Percentiles rank a stretch among this genome's conserved stretches.
phyloP scores from a whole-genome alignment of 2,797 vertebrate genomes.

The Oophaga sylvatica region DNA sequence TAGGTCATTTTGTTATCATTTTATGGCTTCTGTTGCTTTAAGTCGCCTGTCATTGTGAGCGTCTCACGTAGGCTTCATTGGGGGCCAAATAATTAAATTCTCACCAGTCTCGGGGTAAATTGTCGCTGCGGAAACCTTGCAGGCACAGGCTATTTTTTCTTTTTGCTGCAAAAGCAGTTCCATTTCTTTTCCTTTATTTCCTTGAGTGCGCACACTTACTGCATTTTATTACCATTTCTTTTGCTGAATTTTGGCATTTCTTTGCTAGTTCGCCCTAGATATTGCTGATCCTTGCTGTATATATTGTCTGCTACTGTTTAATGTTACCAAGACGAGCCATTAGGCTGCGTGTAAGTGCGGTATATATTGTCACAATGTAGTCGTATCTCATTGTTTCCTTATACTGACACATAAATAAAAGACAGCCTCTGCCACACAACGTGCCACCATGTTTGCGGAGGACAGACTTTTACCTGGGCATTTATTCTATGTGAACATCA shows the following conservation, averaged over 20 bases:
- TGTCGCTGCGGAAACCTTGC: conserved; percentile 6
- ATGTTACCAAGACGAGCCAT: conserved; percentile 14
- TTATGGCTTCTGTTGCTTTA: background rate
- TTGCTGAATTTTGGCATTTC: conserved; percentile 37
- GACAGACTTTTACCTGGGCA: background rate
- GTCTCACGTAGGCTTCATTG: background rate
- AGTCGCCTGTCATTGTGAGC: background rate
- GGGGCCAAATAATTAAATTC: conserved; percentile 26
- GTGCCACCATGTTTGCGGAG: background rate
- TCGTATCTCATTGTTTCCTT: background rate
- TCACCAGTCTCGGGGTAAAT: background rate
- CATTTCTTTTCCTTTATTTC: background rate
- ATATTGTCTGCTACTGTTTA: background rate
- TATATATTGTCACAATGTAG: background rate
- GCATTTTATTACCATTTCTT: conserved; percentile 42
- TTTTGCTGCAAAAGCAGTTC: conserved; percentile 46
- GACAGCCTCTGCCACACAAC: background rate
- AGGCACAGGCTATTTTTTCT: conserved; percentile 34
- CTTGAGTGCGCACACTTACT: conserved; percentile 4
- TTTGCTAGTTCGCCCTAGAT: background rate
- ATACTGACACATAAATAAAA: background rate
- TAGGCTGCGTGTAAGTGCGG: no score
- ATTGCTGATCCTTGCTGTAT: conserved; percentile 18
- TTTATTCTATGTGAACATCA: no score
- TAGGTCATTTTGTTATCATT: background rate